phyloP scores from a whole-genome alignment of 1,140 invertebrate genomes.

The Psilanteris sp. region DNA sequence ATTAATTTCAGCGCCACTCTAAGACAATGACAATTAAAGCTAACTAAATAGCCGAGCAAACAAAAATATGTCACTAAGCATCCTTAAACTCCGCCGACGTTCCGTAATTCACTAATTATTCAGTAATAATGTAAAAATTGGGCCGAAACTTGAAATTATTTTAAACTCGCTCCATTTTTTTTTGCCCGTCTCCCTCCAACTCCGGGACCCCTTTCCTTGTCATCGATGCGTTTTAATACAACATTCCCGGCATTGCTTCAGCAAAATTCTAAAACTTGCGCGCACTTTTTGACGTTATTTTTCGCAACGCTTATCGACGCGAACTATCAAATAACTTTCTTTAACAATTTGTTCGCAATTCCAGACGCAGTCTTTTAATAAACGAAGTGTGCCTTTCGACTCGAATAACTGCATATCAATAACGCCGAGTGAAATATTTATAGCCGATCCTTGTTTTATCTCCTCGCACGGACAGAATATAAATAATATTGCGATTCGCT shows the following conservation, averaged over 20 bases:
- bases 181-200: too few relatives aligned
- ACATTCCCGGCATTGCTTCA: constrained; percentile 6
- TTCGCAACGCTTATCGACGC: not conserved
- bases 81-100: not conserved
- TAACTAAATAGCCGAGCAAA: constrained; percentile 23
- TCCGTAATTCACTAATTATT: not conserved
- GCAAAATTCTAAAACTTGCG: not conserved
- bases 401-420: constrained; percentile 14
- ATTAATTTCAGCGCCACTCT: constrained; percentile 42
- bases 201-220: too few relatives aligned
- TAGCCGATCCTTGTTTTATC: constrained; percentile 11
- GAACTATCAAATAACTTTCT: constrained; percentile 4
- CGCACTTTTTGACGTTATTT: not conserved
- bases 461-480: constrained; percentile 2
- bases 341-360: constrained; percentile 6
- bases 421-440: constrained; percentile 23
- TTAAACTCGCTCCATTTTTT: not conserved
- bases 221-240: constrained; percentile 6
- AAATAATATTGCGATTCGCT: constrained; percentile 39
- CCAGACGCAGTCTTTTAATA: not conserved
- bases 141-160: not conserved
- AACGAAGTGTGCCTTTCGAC: not conserved
- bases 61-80: constrained; percentile 44
- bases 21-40: constrained; percentile 58
- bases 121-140: not conserved